Evolutionary conservation across 2,113 vertebrate genomes (phyloP).

Genomic region (Aphelocoma coerulescens): DNA sequence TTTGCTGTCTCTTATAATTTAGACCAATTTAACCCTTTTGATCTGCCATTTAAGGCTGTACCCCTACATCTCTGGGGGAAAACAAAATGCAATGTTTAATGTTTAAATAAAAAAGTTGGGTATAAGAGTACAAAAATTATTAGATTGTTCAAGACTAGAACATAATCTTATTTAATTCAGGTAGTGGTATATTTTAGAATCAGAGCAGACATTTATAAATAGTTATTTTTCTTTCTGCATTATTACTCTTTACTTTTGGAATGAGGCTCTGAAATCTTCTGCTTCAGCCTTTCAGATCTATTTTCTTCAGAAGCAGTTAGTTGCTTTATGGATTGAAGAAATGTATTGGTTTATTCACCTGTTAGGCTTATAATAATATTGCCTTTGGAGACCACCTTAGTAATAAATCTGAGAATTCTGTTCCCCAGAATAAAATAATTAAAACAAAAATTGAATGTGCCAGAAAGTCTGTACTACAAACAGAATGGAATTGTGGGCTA

Average conservation of each 20-base stretch:
- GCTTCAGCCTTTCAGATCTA: constrained; percentile 34
- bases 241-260: background rate
- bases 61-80: background rate
- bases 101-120: background rate
- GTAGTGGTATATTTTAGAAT: background rate
- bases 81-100: background rate
- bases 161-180: background rate
- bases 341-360: constrained; percentile 71
- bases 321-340: constrained; percentile 64
- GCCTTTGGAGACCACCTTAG: constrained; percentile 47
- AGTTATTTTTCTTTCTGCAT: background rate
- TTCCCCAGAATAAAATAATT: constrained; percentile 72
- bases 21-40: background rate
- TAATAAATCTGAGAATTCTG: constrained; percentile 68
- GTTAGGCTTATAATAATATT: constrained; percentile 71
- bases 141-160: background rate
- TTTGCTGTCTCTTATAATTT: background rate
- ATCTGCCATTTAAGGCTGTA: background rate
- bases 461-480: constrained; percentile 62
- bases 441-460: constrained; percentile 66
- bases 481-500: constrained; percentile 41
- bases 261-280: constrained; percentile 12
- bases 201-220: background rate
- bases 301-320: constrained; percentile 53
- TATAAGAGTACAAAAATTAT: background rate